Base-by-base conservation (phyloP, 2,888 invertebrate species). In the Pediacus dermestoides region DNA sequence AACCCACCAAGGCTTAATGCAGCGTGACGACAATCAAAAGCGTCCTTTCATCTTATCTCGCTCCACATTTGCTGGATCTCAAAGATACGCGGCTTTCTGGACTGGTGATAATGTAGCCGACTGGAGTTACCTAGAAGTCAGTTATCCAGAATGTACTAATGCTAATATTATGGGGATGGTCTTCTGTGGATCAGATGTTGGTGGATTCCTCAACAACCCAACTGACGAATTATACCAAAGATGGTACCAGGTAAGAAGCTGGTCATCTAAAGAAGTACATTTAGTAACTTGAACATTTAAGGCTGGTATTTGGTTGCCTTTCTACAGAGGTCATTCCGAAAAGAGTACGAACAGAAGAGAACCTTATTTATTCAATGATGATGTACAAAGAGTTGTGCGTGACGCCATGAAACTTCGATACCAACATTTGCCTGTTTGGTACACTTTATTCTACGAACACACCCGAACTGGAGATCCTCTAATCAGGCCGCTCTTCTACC, bases 41-140 rank as follows among this genome's bases (percentile, higher is more conserved):
- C 74, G 99, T 15, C 94, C 96, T 0, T 99, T 99, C 66, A 82
- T 97, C 37, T 73, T 99, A 8, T 85, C 92, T 0, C 74, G 97
- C 15, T 81, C 93, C 0, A 82, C 87, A 57, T 99, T 92, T 68
- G 84, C 92, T 3, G 97, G 99, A 1, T 82, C 88, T 0, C 99
- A 99, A 70, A 78, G 92, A 65, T 88, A 77, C 58, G 80, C 86
- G 0, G 87, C 94, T 1, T 83, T 95, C 16, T 99, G 99, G 99
- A 99, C 97, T 0, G 99, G 99, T 0, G 99, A 99, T 68, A 99
- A 97, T 66, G 73, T 76, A 26, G 94, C 90, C 0, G 88, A 91
- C 14, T 99, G 96, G 96, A 77, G 79, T 2, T 93, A 93, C 71
- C 74, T 99, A 10, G 80, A 82, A 34, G 79, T 81, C 2, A 82